Evolutionary conservation across 2,888 invertebrate genomes (phyloP), one percentile per base, ranked within the genome.

Genomic region (Phalera bucephala): DNA sequence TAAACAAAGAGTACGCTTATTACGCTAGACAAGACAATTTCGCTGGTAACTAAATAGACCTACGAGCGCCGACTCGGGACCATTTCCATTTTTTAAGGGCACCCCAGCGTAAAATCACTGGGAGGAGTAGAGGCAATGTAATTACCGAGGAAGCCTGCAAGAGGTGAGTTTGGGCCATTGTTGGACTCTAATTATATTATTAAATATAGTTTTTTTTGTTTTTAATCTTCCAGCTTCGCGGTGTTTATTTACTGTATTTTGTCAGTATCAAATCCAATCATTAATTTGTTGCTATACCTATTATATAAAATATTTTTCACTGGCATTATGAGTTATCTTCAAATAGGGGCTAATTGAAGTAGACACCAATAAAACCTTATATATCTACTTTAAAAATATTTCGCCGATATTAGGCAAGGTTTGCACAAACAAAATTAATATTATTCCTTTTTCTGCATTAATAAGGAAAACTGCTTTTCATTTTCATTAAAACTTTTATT

Each of bases 81-180:
- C 43, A 40, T 41, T 72, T 72, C 51, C 40, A 56, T 68, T 71
- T 66, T 66, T 61, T 63, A 63, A 50, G 55, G 9, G 25, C 53
- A 49, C 65, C 57, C 55, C 45, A 40, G 51, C 56, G 65, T 56
- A 50, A 61, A 63, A 69, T 71, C 49, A 55, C 56, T 34, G 44
- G 40, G 51, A 46, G 46, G 54, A 45, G 52, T 52, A 43, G 49
- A 33, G 46, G 57, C 45, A 43, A 54, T 45, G 51, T 63, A 68
- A 68, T 67, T 67, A 67, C 48, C n/a, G n/a, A n/a, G n/a, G n/a
- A n/a, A n/a, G n/a, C n/a, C n/a, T n/a, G n/a, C 31, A 23, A 27
- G 32, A 30, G 33, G 31, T 36, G 38, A 27, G 34, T 23, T 36
- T 30, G 5, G 19, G 12, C 26, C 31, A 27, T 15, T 17, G 10